Conservation (phyloP, 2,888 invertebrate genomes). For the Lithophane leautieri region DNA sequence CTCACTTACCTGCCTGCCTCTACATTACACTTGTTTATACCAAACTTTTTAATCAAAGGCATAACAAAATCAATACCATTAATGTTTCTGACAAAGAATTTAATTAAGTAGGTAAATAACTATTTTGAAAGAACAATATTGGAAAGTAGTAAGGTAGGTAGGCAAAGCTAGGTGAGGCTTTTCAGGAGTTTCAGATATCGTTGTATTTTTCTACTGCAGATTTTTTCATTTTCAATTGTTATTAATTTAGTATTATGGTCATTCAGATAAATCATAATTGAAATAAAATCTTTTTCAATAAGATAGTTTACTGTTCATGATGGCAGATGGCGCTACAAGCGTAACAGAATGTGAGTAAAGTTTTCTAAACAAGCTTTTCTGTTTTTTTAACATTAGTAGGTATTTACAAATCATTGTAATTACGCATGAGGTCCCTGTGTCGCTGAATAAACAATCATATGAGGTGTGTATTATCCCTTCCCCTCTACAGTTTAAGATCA, state of each 20-base stretch:
- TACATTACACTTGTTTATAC: conserved; percentile 15
- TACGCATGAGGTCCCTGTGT: not conserved
- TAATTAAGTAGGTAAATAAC: not conserved
- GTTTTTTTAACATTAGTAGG: not conserved
- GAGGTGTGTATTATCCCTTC: too few relatives aligned
- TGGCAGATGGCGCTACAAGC: conserved; percentile 23
- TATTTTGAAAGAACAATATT: conserved; percentile 2
- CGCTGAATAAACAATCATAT: not conserved
- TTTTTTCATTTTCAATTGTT: not conserved
- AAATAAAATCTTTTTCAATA: not conserved
- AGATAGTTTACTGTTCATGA: too few relatives aligned
- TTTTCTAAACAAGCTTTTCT: too few relatives aligned
- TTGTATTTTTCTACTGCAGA: not conserved
- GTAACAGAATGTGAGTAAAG: not conserved
- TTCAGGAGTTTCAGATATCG: not conserved
- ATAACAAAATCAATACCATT: conserved; percentile 19
- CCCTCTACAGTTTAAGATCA: not conserved
- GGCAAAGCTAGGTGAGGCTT: not conserved
- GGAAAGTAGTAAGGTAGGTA: not conserved
- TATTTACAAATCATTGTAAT: not conserved
- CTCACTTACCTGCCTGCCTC: conserved; percentile 1
- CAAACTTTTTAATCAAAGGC: conserved; percentile 16
- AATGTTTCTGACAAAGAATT: conserved; percentile 5
- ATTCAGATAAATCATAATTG: not conserved
- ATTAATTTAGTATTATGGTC: not conserved